These are phyloP conservation scores for Felis chaus DNA, from an alignment of 2,113 vertebrate species.

Conservation along the genomic window DNA sequence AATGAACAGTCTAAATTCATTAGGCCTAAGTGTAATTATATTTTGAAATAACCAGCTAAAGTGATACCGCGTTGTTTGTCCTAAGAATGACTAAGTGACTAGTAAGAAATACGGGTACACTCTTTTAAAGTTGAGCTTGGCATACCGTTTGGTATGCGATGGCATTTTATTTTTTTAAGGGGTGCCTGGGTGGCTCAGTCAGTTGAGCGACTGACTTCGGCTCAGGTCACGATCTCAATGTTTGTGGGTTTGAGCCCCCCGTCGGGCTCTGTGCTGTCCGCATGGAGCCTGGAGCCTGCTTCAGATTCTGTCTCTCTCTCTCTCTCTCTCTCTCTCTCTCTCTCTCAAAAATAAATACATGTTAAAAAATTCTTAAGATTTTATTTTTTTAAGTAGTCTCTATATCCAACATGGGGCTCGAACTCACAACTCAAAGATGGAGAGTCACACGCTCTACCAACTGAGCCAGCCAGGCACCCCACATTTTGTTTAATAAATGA, in stretches of 20 bases:
- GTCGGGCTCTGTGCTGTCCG: too few species aligned
- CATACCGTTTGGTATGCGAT: background rate
- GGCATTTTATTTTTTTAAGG: background rate
- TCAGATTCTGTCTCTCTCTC: too few species aligned
- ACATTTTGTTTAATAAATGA: background rate
- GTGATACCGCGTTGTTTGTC: background rate
- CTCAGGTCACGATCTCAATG: too few species aligned
- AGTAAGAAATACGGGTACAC: background rate
- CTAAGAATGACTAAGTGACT: background rate
- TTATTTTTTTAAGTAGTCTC: background rate
- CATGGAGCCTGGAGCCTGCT: too few species aligned
- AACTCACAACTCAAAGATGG: background rate
- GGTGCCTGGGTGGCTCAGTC: too few species aligned
- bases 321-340: too few species aligned
- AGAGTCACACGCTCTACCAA: background rate
- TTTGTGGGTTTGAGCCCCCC: too few species aligned
- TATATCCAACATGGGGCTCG: background rate
- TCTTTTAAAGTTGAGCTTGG: background rate
- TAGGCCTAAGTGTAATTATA: conserved; percentile 21
- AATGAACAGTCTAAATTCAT: conserved; percentile 25
- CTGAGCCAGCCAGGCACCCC: background rate
- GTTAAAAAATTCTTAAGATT: background rate
- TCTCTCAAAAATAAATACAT: too few species aligned
- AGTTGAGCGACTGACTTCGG: too few species aligned
- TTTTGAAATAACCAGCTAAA: conserved; percentile 34